Conservation (phyloP, 2,888 invertebrate genomes). For the Rhamphomyia laevipes region DNA sequence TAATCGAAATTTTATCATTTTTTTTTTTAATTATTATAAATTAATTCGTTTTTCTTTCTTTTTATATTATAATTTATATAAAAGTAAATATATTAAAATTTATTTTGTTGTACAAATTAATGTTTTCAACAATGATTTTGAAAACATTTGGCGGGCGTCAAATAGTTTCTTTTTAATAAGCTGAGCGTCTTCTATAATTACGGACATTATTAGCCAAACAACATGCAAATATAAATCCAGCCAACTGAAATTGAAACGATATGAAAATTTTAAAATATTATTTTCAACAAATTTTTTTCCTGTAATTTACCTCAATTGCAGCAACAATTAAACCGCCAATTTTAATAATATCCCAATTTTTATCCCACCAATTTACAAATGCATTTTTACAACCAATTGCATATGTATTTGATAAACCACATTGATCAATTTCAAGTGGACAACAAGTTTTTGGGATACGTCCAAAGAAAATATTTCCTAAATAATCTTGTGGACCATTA, state of each 20-base stretch:
- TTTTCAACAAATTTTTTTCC: not conserved
- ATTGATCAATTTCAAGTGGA: conserved; percentile 7
- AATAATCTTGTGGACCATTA: conserved; percentile 24
- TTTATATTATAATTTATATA: too few species aligned
- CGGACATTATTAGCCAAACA: conserved; percentile 78
- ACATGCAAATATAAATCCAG: conserved; percentile 73
- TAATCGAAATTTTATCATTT: too few species aligned
- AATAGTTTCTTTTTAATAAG: conserved; percentile 39
- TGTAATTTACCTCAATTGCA: conserved; percentile 48
- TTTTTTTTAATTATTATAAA: too few species aligned
- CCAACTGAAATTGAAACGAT: conserved; percentile 40
- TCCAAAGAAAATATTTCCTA: conserved; percentile 21
- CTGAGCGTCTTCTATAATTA: conserved; percentile 65
- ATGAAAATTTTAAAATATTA: not conserved
- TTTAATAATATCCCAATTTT: conserved; percentile 43
- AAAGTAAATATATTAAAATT: too few species aligned
- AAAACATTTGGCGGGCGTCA: too few species aligned
- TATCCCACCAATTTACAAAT: conserved; percentile 39
- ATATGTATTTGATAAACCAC: conserved; percentile 17
- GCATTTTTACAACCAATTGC: conserved; percentile 27
- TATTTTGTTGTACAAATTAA: too few species aligned
- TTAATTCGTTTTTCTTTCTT: too few species aligned
- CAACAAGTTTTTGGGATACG: conserved; percentile 30
- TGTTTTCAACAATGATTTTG: too few species aligned
- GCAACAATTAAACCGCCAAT: conserved; percentile 57